Percentiles rank a stretch among this genome's conserved stretches.
These are phyloP conservation scores for Drosophila erecta DNA, from an alignment of 1,140 invertebrate genomes.

Conservation along the genomic window DNA sequence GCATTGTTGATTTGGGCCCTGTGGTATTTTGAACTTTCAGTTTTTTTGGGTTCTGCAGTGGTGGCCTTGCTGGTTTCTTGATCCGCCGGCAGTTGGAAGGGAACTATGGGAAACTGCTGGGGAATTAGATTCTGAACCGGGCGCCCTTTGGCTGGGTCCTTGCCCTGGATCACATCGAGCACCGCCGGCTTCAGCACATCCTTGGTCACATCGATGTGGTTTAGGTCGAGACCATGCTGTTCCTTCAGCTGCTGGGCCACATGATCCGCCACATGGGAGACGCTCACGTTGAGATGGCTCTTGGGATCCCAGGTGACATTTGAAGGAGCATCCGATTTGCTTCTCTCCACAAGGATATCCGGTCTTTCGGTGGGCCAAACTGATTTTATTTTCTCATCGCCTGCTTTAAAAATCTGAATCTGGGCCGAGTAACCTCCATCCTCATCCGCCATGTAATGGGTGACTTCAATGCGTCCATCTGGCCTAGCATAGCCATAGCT, in stretches of 20 bases:
- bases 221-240: slow-evolving; percentile 66
- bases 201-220: slow-evolving; percentile 53
- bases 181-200: slow-evolving; percentile 61
- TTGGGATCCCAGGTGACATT: slow-evolving; percentile 69
- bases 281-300: slow-evolving; percentile 71
- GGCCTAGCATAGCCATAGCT: slow-evolving; percentile 89
- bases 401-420: slow-evolving; percentile 53
- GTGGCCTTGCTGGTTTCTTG: slow-evolving; percentile 24
- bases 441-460: slow-evolving; percentile 87
- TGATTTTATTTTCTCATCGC: slow-evolving; percentile 33
- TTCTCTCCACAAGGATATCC: slow-evolving; percentile 35
- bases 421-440: slow-evolving; percentile 86
- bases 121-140: slow-evolving; percentile 70
- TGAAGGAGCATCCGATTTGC: background rate
- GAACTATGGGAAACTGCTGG: slow-evolving; percentile 63
- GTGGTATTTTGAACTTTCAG: slow-evolving; percentile 44
- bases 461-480: slow-evolving; percentile 86
- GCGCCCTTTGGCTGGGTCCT: slow-evolving; percentile 42
- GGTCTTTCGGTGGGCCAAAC: slow-evolving; percentile 71
- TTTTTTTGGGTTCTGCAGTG: slow-evolving; percentile 1
- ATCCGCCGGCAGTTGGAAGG: slow-evolving; percentile 60
- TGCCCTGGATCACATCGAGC: slow-evolving; percentile 69
- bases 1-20: slow-evolving; percentile 66
- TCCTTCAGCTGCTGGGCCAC: slow-evolving; percentile 59
- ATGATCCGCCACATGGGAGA: slow-evolving; percentile 45